Conservation (phyloP, 1,140 invertebrate species). For the Dinoponera quadriceps region DNA sequence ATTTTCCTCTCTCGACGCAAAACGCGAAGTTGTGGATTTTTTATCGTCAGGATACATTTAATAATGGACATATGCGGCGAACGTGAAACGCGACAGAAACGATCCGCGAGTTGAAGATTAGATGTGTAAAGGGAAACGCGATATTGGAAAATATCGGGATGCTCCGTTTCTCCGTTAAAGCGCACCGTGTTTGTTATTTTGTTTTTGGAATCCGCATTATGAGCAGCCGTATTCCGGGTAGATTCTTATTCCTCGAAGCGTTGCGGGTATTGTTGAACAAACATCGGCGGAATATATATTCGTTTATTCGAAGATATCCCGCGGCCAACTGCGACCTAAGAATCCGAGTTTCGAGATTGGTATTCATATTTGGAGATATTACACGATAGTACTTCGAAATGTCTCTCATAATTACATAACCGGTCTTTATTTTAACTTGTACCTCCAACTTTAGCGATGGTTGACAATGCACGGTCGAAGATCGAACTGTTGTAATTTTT, state of each 20-base stretch:
- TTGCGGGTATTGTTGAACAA: neutral
- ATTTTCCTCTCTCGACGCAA: neutral
- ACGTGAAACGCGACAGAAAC: neutral
- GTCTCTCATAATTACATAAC: too few species aligned
- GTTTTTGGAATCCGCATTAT: conserved; percentile 31
- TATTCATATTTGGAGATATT: too few species aligned
- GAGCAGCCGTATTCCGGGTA: neutral
- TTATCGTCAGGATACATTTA: neutral
- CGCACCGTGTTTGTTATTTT: conserved; percentile 1
- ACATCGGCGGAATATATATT: conserved; percentile 1
- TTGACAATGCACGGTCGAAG: too few species aligned
- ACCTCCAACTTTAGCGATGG: too few species aligned
- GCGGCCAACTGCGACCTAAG: neutral
- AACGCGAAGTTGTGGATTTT: neutral
- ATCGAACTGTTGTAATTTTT: too few species aligned
- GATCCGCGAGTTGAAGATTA: neutral
- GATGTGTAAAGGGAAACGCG: neutral
- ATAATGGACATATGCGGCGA: neutral
- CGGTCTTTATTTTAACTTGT: too few species aligned
- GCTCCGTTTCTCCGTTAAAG: neutral
- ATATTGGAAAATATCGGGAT: conserved; percentile 23
- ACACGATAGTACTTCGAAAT: too few species aligned
- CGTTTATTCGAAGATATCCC: conserved; percentile 13
- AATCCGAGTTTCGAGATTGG: neutral
- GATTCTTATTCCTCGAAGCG: conserved; percentile 20